phyloP scores from a whole-genome alignment of 1,140 invertebrate genomes.

The Drosophila asahinai region DNA sequence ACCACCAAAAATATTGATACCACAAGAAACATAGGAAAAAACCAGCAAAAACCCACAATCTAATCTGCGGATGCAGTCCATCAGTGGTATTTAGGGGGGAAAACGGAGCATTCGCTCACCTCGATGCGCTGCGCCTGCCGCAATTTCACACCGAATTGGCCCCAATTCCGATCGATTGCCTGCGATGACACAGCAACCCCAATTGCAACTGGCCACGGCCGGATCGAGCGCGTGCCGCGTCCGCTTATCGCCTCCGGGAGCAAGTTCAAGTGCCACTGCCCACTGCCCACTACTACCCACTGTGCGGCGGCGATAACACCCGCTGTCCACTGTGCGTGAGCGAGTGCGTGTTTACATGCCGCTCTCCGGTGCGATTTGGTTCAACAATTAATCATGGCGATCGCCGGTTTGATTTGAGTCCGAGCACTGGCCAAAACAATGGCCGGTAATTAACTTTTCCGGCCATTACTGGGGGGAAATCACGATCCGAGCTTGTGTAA shows the following conservation, averaged over 20 bases:
- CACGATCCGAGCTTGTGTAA: conserved; percentile 46
- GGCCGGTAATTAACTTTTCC: conserved; percentile 38
- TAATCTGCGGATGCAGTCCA: conserved; percentile 51
- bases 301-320: background rate
- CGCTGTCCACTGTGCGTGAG: conserved; percentile 14
- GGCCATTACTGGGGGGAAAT: conserved; percentile 37
- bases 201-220: conserved; percentile 49
- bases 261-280: conserved; percentile 59
- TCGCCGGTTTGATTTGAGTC: conserved; percentile 18
- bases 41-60: conserved; percentile 33
- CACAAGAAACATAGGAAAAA: conserved; percentile 37
- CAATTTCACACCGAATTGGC: conserved; percentile 11
- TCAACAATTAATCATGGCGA: conserved; percentile 23
- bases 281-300: conserved; percentile 23
- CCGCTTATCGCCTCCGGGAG: conserved; percentile 51
- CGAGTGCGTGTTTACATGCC: conserved; percentile 58
- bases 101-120: conserved; percentile 6
- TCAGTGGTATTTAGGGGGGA: background rate
- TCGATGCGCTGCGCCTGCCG: background rate
- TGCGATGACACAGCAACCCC: conserved; percentile 34
- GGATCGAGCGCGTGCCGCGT: conserved; percentile 48
- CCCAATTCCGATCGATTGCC: conserved; percentile 15
- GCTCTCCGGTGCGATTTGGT: conserved; percentile 12
- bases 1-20: conserved; percentile 35
- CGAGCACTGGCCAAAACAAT: conserved; percentile 10